Percentiles rank a stretch among this genome's conserved stretches.
Evolutionary conservation across 2,113 vertebrate species (phyloP).

Genomic region (Scytalopus superciliaris): DNA sequence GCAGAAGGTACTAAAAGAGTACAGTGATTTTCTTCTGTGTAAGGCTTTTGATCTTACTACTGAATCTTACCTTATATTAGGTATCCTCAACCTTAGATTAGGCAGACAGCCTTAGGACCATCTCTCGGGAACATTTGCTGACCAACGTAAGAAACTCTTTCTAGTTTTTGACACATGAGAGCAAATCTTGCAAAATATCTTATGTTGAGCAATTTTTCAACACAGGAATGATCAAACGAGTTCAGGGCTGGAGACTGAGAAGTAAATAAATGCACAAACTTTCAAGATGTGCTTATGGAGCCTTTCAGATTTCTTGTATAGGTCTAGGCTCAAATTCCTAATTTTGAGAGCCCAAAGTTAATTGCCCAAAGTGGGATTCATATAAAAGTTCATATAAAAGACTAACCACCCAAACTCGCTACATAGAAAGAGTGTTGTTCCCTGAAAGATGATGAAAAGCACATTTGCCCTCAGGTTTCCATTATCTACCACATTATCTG

Average conservation of each 20-base stretch:
- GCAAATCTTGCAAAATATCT: not conserved
- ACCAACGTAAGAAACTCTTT: not conserved
- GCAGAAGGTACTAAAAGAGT: not conserved
- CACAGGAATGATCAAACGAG: not conserved
- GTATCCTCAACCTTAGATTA: not conserved
- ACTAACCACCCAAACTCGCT: not conserved
- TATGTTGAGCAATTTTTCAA: not conserved
- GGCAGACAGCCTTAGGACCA: not conserved
- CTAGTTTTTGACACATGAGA: not conserved
- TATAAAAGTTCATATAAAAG: not conserved
- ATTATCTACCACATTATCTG: not conserved
- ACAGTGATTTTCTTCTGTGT: not conserved
- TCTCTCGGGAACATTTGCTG: not conserved
- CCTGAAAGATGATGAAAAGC: not conserved
- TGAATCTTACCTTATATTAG: not conserved
- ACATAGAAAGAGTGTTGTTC: not conserved
- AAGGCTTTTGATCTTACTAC: not conserved
- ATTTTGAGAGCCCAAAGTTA: not conserved
- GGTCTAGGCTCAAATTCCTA: not conserved
- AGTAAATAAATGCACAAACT: not conserved
- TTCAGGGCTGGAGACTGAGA: not conserved
- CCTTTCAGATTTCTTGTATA: not conserved
- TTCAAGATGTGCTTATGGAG: not conserved
- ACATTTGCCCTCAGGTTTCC: not conserved
- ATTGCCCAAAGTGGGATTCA: not conserved